Percentiles rank a stretch among this genome's conserved stretches.
These are phyloP conservation scores for Toxotes chatareus DNA, from an alignment of 2,113 vertebrate genomes.

Conservation along the genomic window DNA sequence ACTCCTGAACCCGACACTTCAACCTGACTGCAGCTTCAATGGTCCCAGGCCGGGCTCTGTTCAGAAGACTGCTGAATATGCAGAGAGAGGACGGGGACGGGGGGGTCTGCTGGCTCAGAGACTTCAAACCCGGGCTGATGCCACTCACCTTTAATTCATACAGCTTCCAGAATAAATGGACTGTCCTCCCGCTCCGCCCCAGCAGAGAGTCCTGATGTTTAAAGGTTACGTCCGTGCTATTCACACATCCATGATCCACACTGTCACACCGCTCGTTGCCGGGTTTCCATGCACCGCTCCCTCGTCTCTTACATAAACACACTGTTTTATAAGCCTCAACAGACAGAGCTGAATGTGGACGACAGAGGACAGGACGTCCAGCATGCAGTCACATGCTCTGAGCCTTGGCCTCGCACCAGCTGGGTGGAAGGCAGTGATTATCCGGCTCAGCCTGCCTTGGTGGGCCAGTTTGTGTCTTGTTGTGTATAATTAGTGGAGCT, in stretches of 20 bases:
- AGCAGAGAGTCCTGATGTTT: too few relatives aligned
- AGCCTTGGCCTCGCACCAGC: neutral
- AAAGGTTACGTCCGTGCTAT: too few relatives aligned
- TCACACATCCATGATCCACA: too few relatives aligned
- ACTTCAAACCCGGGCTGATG: neutral
- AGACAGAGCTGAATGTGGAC: too few relatives aligned
- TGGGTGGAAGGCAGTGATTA: constrained; percentile 4
- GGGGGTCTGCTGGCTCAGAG: neutral
- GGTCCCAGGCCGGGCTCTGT: constrained; percentile 3
- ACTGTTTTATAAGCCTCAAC: too few relatives aligned
- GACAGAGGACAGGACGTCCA: too few relatives aligned
- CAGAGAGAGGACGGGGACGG: constrained; percentile 1
- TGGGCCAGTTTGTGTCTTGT: constrained; percentile 5
- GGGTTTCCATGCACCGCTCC: too few relatives aligned
- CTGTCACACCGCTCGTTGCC: too few relatives aligned
- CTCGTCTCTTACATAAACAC: neutral
- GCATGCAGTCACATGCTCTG: neutral
- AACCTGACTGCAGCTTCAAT: constrained; percentile 40
- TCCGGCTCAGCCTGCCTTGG: neutral
- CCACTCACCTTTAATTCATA: neutral
- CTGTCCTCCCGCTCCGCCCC: too few relatives aligned
- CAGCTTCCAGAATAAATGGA: neutral
- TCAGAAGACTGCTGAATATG: constrained; percentile 52
- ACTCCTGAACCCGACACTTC: constrained; percentile 25
- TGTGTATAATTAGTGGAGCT: constrained; percentile 47